Percentiles rank a stretch among this genome's conserved stretches.
Evolutionary conservation across 2,113 vertebrate species (phyloP).

Genomic region (Ifrita kowaldi): DNA sequence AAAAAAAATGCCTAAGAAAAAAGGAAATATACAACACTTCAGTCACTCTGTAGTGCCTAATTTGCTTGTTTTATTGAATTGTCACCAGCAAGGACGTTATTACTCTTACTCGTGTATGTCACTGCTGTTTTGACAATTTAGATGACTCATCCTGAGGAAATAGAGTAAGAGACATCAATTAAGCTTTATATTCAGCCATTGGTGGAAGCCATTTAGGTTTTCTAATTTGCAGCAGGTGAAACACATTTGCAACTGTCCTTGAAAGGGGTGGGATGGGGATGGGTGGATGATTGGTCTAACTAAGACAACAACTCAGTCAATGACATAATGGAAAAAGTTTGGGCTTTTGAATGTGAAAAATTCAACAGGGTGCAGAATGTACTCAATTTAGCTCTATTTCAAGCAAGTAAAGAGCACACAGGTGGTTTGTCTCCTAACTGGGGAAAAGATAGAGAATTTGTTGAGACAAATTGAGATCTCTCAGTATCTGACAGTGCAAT

Average conservation of each 20-base stretch:
- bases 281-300: background rate
- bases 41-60: background rate
- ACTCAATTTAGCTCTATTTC: background rate
- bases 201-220: background rate
- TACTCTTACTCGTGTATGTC: background rate
- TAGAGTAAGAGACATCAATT: background rate
- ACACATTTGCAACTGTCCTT: background rate
- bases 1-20: background rate
- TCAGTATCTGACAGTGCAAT: background rate
- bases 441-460: background rate
- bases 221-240: slow-evolving; percentile 6
- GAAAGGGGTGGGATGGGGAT: background rate
- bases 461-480: background rate
- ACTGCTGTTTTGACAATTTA: background rate
- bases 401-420: background rate
- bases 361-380: background rate
- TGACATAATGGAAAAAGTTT: background rate
- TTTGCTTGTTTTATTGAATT: slow-evolving; percentile 17
- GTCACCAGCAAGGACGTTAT: background rate
- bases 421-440: background rate
- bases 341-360: background rate
- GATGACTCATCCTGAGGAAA: slow-evolving; percentile 35
- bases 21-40: background rate
- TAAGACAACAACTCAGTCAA: background rate
- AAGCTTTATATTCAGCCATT: background rate